These are phyloP conservation scores for Platorchestia sp. DNA, from an alignment of 1,140 invertebrate species.

Conservation along the genomic window DNA sequence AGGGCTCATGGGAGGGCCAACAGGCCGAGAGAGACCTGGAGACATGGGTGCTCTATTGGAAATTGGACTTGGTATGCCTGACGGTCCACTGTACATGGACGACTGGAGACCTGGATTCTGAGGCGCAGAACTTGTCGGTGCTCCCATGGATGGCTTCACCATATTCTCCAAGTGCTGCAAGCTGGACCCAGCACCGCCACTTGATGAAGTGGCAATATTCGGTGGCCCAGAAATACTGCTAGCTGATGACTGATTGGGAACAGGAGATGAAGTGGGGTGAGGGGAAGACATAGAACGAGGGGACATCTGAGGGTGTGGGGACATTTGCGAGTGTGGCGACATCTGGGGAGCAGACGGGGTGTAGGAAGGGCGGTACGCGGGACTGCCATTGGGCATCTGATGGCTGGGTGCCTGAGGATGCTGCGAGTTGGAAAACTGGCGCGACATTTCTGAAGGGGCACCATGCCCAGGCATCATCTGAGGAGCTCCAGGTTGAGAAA, in stretches of 20 bases:
- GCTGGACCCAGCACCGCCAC: conserved; percentile 60
- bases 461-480: conserved; percentile 50
- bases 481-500: conserved; percentile 11
- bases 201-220: conserved; percentile 44
- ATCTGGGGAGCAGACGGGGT: conserved; percentile 65
- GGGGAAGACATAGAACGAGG: conserved; percentile 63
- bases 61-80: conserved; percentile 64
- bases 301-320: conserved; percentile 66
- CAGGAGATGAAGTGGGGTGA: conserved; percentile 63
- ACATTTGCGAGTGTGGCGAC: conserved; percentile 65
- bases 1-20: conserved; percentile 65
- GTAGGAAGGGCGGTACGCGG: conserved; percentile 62
- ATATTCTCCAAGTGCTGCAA: conserved; percentile 66
- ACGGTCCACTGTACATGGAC: conserved; percentile 60
- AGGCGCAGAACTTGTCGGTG: conserved; percentile 62
- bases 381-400: conserved; percentile 66
- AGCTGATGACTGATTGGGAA: conserved; percentile 63
- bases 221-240: conserved; percentile 57
- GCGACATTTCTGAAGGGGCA: conserved; percentile 57
- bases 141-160: conserved; percentile 64
- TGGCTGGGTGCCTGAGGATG: conserved; percentile 61
- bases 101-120: conserved; percentile 63
- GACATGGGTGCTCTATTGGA: conserved; percentile 63
- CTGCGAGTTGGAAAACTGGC: conserved; percentile 46
- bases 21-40: conserved; percentile 59